Evolutionary conservation across 2,113 vertebrate genomes (phyloP).

Genomic region (Mustela nigripes): DNA sequence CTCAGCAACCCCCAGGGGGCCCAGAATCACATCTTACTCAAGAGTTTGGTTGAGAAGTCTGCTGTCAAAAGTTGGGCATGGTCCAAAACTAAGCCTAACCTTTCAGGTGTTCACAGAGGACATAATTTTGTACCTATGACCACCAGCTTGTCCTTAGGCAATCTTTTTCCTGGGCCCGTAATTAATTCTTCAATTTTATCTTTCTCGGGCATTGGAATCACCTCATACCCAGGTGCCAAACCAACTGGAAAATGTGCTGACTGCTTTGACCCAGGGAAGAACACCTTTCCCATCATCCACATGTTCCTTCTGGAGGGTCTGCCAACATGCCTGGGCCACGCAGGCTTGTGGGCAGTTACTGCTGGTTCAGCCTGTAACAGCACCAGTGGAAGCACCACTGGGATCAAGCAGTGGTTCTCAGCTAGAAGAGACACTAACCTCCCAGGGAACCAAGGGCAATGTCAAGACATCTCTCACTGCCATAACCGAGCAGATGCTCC

Average conservation of each 20-base stretch:
- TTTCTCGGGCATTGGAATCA: background rate
- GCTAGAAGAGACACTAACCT: fast-evolving
- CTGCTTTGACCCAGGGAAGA: background rate
- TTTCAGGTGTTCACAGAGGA: background rate
- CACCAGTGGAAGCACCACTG: fast-evolving
- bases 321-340: background rate
- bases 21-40: fast-evolving
- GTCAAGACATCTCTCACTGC: background rate
- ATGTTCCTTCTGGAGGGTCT: fast-evolving
- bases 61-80: background rate
- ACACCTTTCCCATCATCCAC: background rate
- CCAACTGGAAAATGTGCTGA: background rate
- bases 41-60: background rate
- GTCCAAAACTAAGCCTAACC: background rate
- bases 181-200: background rate
- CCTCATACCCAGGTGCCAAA: background rate
- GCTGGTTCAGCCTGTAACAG: fast-evolving
- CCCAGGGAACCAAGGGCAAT: background rate
- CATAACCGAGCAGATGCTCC: background rate
- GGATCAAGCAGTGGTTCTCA: fast-evolving
- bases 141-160: background rate
- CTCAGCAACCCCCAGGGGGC: background rate
- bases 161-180: background rate
- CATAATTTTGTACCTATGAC: background rate
- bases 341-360: background rate